Base-by-base conservation (phyloP, 2,113 vertebrate genomes). In the Zingel zingel region DNA sequence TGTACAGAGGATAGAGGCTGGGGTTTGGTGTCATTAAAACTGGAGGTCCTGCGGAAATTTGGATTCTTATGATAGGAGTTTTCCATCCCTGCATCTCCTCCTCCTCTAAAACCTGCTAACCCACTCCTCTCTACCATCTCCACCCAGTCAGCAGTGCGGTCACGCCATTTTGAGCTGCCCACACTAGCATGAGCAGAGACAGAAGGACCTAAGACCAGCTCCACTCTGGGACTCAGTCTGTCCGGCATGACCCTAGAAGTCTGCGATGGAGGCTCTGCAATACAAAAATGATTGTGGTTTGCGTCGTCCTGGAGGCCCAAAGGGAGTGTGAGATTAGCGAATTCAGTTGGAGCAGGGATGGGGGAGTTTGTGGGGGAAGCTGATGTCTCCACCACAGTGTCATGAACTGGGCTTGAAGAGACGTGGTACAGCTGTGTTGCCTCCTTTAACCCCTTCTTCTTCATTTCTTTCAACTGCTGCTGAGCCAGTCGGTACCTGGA, bases 401-500 rank as follows among this genome's bases (percentile, higher is more conserved):
- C 97, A 0, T 96, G 96, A 81, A 98, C 95, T 7, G 98, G 98
- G 65, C 96, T 98, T 88, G 97, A 98, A 54, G 98, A 98, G 23
- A 99, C 97, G 0, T 98, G 98, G 88, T 99, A 99, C 70, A 99
- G 90, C 66, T 97, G 97, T 18, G 97, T 99, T 70, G 97, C 96
- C 80, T 99, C 98, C 0, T 95, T 98, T 76, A 99, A 91, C 1
- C 98, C 98, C 56, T 96, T 97, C 92, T 96, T 98, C 90, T 99
- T 99, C 98, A 99, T 99, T 88, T 99, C 98, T 68, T 99, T 99
- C 83, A 99, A 77, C 92, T 99, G 98, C 88, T 98, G 97, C 85
- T 99, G 98, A 30, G 98, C 98, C 15, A 99, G 91, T 10, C 96
- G 97, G 86, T 99, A 99, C 65, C 94, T 94, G 6, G 30, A 63